Evolutionary conservation across 2,797 vertebrate genomes (phyloP), one percentile per base, ranked within the genome.

Genomic region (Neosalanx taihuensis): DNA sequence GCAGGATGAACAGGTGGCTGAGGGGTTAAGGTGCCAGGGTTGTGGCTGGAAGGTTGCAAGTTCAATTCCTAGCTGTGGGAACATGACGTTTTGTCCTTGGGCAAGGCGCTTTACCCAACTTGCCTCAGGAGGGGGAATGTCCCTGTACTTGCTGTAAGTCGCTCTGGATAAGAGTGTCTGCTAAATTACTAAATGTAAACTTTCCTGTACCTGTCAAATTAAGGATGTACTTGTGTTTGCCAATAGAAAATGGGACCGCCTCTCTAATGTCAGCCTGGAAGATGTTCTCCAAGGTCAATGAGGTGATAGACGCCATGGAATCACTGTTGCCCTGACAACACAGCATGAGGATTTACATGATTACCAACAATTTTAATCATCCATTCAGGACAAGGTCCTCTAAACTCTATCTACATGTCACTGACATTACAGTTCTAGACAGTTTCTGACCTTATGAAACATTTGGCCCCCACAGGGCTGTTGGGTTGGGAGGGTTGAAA

Each of bases 221-320:
- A 68, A 98, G 84, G 15, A 91, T 83, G n/a, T 97, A 97, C 26
- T 88, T 69, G 0, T 95, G 92, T 23, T 67, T 88, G 46, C 88
- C 91, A 6, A 92, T 88, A 29, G 77, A 81, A 77, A 99, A 97
- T 13, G 84, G 69, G 73, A 96, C 61, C 23, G 85, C 83, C 6
- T 84, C 53, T 15, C 90, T 85, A 66, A 59, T 73, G 80, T 91
- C 88, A 0, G 85, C 84, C 78, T 91, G 76, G 82, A 93, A 98
- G n/a, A 88, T 76, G 1, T 94, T 96, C 87, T 99, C 97, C 82
- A 99, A 77, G 6, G 92, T 92, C 6, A 87, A 77, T 73, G 94
- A 97, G 56, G 76, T 89, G 72, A 95, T 6, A 0, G 91, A 90
- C 33, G 92, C 79, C 7, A 75, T 61, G 2, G 0, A 6, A 46